Evolutionary conservation across 2,888 invertebrate species (phyloP).

Genomic region (Plebejus anna): DNA sequence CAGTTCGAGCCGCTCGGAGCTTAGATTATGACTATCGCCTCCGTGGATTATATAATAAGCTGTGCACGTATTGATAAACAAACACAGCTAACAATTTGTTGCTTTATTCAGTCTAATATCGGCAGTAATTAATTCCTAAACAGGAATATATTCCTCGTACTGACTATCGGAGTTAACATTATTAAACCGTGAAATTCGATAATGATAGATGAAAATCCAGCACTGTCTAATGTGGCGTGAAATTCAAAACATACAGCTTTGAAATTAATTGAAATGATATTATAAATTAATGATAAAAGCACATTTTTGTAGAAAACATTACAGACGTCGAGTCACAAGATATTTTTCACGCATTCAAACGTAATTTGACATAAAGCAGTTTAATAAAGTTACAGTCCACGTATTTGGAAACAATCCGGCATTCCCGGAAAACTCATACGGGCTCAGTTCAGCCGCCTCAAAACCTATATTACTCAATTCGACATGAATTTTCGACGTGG

Average conservation of each 20-base stretch:
- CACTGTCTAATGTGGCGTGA: not conserved
- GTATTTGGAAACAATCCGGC: slow-evolving; percentile 12
- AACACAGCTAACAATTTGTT: slow-evolving; percentile 6
- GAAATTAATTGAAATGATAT: not conserved
- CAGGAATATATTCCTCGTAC: slow-evolving; percentile 6
- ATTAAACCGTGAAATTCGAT: not conserved
- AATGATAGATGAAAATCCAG: not conserved
- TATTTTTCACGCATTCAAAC: not conserved
- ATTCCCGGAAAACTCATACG: slow-evolving; percentile 21
- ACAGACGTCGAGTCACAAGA: not conserved
- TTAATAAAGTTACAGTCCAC: not conserved
- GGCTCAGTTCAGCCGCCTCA: slow-evolving; percentile 16
- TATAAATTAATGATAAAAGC: not conserved
- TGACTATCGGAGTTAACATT: not conserved
- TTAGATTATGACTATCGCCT: not conserved
- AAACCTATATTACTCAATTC: slow-evolving; percentile 46
- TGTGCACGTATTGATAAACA: not conserved
- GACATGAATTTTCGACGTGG: slow-evolving; percentile 55
- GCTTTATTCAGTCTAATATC: slow-evolving; percentile 12
- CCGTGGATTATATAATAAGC: not conserved
- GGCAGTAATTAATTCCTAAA: not conserved
- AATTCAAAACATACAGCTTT: not conserved
- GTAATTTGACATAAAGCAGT: not conserved
- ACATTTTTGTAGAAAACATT: not conserved
- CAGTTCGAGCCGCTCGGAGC: not conserved